A percentile compares a stretch with the other conserved stretches of the same genome.
phyloP scores from a whole-genome alignment of 2,797 vertebrate genomes.

The Merluccius polli region DNA sequence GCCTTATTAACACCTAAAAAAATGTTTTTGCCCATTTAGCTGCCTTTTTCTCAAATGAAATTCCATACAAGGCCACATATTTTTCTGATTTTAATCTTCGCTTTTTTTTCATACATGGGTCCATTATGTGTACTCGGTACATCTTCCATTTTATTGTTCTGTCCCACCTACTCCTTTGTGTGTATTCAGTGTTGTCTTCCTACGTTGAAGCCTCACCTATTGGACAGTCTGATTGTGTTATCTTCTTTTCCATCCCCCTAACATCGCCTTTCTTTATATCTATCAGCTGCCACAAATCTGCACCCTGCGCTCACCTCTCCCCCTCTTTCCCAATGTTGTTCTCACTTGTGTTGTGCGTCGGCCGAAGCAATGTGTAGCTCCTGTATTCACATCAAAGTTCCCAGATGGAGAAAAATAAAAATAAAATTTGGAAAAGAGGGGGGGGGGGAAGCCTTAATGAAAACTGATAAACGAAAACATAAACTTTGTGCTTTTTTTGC shows the following conservation, averaged over 20 bases:
- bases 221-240: not conserved
- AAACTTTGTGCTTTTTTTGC: not conserved
- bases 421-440: too few species aligned
- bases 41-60: too few species aligned
- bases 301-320: not conserved
- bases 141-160: too few species aligned
- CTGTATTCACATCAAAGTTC: too few species aligned
- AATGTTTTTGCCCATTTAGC: slow-evolving; percentile 20
- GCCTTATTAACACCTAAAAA: slow-evolving; percentile 49
- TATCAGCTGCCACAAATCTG: not conserved
- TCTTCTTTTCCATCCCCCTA: not conserved
- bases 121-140: too few species aligned
- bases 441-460: too few species aligned
- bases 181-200: not conserved
- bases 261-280: not conserved
- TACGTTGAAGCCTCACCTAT: not conserved
- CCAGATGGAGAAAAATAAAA: too few species aligned
- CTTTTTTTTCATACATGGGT: too few species aligned
- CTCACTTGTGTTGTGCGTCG: too few species aligned
- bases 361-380: too few species aligned
- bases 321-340: too few species aligned
- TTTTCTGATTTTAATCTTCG: not conserved
- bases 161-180: not conserved
- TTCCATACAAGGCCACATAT: not conserved
- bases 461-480: too few species aligned